phyloP scores from a whole-genome alignment of 2,113 vertebrate genomes.

The Lophura nycthemera region DNA sequence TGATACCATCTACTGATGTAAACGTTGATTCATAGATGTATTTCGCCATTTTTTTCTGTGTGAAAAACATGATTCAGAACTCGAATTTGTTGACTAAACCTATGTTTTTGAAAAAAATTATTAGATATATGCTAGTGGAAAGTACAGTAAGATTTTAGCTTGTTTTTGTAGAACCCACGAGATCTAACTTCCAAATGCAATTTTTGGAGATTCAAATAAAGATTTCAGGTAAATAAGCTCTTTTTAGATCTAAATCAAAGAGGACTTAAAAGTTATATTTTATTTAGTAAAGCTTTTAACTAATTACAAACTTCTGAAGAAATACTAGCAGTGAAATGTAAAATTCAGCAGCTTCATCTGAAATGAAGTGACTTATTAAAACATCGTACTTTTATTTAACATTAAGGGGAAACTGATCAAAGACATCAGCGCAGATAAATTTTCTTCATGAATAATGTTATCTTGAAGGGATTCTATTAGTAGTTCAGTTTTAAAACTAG shows the following conservation, averaged over 20 bases:
- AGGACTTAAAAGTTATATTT: background rate
- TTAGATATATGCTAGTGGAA: background rate
- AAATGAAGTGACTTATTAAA: background rate
- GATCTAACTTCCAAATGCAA: background rate
- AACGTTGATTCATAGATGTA: rapidly evolving
- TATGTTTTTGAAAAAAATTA: background rate
- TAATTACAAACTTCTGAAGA: background rate
- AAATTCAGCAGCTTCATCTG: background rate
- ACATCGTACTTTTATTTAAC: background rate
- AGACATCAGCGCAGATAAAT: background rate
- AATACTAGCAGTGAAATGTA: background rate
- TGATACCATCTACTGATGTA: background rate
- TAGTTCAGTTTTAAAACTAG: background rate
- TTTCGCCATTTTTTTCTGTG: background rate
- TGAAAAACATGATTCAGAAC: background rate
- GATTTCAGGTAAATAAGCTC: background rate
- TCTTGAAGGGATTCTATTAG: background rate
- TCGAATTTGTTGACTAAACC: background rate
- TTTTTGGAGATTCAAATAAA: background rate
- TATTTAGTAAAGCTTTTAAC: background rate
- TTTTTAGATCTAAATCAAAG: background rate
- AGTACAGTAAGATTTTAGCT: background rate
- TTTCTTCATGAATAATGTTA: background rate
- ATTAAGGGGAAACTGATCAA: background rate
- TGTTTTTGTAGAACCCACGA: constrained; percentile 6